Base-by-base conservation (phyloP, 1,140 invertebrate species). In the Eumeta japonica region DNA sequence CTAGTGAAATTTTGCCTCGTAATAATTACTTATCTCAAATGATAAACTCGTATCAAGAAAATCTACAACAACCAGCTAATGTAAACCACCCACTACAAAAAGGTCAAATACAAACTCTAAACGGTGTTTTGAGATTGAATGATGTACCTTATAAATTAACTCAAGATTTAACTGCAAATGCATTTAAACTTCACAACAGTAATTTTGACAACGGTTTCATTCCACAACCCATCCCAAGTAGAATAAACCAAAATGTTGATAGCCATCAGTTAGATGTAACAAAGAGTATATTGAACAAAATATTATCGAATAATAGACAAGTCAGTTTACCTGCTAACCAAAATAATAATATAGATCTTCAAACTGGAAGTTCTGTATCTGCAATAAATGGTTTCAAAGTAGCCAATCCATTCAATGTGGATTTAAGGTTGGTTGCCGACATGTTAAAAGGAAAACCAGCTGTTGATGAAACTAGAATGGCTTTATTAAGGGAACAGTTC, bases 371-470 rank as follows among this genome's bases (percentile, higher is more conserved):
- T 28, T 47, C 58, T 34, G 15, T 77, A 31, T 58, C 73, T 0
- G 75, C 59, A 1, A 71, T 77, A 15, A 68, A 76, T 55, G 73
- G 70, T 3, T 60, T 72, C 41, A 64, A 61, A 55, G 62, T 77
- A 9, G 63, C 62, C 13, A 77, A 77, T 46, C 75, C 75, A 10
- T 76, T 61, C 36, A 77, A 77, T 41, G 48, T 76, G 2, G 75
- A 77, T 48, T 43, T 77, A 3, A 72, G 67, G 55, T 39, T 77
- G 38, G 67, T 76, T 3, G 64, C 66, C 32, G 73, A 76, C 35
- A 67, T 76, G 58, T 55, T 77, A 34, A 75, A 65, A 56, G 71
- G 71, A 13, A 77, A 74, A 53, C 39, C 59, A 16, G 35, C 51
- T 9, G 18, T 62, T 24, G 70, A 71, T 37, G 67, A 75, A 15